Evolutionary conservation across 2,113 vertebrate species (phyloP).

Genomic region (Siphamia tubifer): DNA sequence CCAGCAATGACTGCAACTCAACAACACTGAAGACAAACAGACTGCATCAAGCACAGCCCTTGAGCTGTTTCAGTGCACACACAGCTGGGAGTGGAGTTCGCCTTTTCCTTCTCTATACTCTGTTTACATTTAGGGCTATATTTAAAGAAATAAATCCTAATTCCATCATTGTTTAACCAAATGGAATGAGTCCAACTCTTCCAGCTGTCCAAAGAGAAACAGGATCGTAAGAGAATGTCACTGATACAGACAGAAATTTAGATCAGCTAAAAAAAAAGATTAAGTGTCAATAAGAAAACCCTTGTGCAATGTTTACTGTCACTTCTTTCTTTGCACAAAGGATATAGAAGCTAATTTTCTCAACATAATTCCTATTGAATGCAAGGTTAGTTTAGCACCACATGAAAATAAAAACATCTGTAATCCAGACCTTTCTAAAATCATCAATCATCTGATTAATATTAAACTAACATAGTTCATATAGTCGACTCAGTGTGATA

Average conservation of each 20-base stretch:
- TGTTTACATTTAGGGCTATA: constrained; percentile 57
- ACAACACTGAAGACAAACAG: constrained; percentile 19
- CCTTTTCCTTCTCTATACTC: constrained; percentile 39
- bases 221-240: constrained; percentile 2
- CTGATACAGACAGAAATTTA: constrained; percentile 12
- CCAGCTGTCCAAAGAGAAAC: constrained; percentile 59
- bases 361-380: not conserved
- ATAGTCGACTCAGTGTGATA: constrained; percentile 1
- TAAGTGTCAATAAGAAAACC: constrained; percentile 5
- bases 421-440: too few relatives aligned
- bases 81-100: constrained; percentile 42
- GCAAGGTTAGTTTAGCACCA: not conserved
- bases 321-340: too few relatives aligned
- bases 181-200: constrained; percentile 44
- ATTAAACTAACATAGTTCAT: too few relatives aligned
- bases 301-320: not conserved
- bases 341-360: too few relatives aligned
- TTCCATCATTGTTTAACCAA: constrained; percentile 56
- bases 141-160: constrained; percentile 58
- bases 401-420: not conserved
- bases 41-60: not conserved
- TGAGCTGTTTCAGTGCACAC: constrained; percentile 13
- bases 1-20: not conserved
- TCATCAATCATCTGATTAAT: too few relatives aligned
- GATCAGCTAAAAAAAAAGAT: not conserved